Evolutionary conservation across 2,888 invertebrate species (phyloP).

Genomic region (Germaria angustata): DNA sequence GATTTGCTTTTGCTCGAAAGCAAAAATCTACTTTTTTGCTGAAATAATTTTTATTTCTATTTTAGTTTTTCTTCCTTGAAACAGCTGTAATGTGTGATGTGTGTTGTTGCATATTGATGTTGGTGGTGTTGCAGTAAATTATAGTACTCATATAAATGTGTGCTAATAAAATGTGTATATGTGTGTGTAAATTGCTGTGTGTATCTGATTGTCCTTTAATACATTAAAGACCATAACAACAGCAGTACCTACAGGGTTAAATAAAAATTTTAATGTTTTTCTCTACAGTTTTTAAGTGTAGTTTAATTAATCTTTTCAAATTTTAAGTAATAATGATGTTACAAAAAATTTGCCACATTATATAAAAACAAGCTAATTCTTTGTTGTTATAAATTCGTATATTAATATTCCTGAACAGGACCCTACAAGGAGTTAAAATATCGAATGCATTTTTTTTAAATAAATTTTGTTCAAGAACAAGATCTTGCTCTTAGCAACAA

Average conservation of each 20-base stretch:
- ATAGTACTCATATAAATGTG: slow-evolving; percentile 31
- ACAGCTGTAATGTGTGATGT: slow-evolving; percentile 22
- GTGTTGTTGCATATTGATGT: slow-evolving; percentile 2
- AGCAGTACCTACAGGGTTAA: neutral
- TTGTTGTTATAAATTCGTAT: too few relatives aligned
- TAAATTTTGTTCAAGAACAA: too few relatives aligned
- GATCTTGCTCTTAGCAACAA: too few relatives aligned
- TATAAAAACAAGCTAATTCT: too few relatives aligned
- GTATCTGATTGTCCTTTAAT: neutral
- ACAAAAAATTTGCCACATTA: too few relatives aligned
- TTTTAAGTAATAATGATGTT: too few relatives aligned
- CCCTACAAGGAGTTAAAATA: too few relatives aligned
- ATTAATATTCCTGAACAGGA: too few relatives aligned
- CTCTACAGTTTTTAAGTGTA: too few relatives aligned
- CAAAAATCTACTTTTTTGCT: slow-evolving; percentile 23
- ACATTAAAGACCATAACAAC: neutral
- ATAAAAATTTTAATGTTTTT: neutral
- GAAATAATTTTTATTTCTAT: neutral
- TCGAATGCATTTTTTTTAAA: too few relatives aligned
- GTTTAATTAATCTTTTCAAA: too few relatives aligned
- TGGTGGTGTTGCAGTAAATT: slow-evolving; percentile 35
- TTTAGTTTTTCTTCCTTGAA: neutral
- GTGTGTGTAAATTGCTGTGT: neutral
- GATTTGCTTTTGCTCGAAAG: slow-evolving; percentile 8
- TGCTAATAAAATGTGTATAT: slow-evolving; percentile 15